Evolutionary conservation across 1,140 invertebrate species (phyloP).

Genomic region (Cherax destructor): DNA sequence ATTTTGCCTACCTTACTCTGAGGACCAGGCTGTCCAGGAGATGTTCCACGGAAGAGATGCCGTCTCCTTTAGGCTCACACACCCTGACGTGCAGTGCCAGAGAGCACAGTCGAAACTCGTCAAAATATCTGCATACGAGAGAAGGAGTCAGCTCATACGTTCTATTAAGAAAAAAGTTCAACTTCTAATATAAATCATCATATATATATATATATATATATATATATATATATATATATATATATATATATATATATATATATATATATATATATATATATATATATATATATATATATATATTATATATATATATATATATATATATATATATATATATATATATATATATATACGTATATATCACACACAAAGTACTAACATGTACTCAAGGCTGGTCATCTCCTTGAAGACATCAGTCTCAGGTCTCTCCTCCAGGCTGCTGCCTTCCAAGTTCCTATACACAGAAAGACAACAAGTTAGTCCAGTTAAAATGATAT

Average conservation of each 20-base stretch:
- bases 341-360: no score
- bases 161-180: background rate
- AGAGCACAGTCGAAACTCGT: slow-evolving; percentile 47
- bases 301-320: no score
- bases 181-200: no score
- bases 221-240: no score
- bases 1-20: slow-evolving; percentile 24
- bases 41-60: slow-evolving; percentile 56
- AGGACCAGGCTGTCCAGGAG: slow-evolving; percentile 53
- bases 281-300: no score
- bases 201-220: no score
- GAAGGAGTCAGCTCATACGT: background rate
- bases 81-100: slow-evolving; percentile 52
- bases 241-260: no score
- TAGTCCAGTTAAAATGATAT: no score
- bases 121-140: slow-evolving; percentile 37
- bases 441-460: slow-evolving; percentile 34
- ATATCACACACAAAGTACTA: slow-evolving; percentile 12
- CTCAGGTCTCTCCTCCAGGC: slow-evolving; percentile 13
- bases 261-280: no score
- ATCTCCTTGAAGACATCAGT: slow-evolving; percentile 33
- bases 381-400: slow-evolving; percentile 50
- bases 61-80: slow-evolving; percentile 54
- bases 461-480: no score
- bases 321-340: no score